Conservation (phyloP, 2,888 invertebrate genomes). For the Kryphioiulus occultus region DNA sequence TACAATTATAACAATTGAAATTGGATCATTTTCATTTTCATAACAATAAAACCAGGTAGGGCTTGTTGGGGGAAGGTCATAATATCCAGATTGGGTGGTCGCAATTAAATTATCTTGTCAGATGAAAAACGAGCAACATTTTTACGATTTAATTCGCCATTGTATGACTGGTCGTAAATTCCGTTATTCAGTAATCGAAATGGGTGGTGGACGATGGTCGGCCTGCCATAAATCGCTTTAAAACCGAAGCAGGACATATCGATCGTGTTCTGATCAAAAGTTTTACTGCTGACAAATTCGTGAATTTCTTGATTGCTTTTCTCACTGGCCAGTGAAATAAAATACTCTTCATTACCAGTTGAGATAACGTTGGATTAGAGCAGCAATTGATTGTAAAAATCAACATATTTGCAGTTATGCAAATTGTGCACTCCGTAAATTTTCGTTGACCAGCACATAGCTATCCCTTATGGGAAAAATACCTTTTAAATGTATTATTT, state of each 20-base stretch:
- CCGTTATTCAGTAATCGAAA: background rate
- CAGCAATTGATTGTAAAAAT: too few species aligned
- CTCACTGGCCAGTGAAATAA: background rate
- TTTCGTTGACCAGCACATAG: too few species aligned
- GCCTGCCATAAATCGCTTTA: background rate
- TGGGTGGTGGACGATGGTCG: background rate
- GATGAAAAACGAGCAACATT: background rate
- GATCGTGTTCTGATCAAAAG: background rate
- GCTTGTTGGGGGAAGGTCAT: too few species aligned
- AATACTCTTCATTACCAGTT: background rate
- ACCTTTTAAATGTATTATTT: too few species aligned
- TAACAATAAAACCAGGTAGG: too few species aligned
- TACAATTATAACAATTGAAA: too few species aligned
- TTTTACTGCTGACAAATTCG: background rate
- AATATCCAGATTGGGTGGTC: background rate
- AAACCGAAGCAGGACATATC: background rate
- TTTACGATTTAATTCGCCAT: background rate
- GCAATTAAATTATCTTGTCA: background rate
- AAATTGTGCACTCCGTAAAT: too few species aligned
- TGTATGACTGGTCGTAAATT: background rate
- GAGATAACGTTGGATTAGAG: background rate
- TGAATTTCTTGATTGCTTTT: background rate
- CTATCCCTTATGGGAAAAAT: too few species aligned
- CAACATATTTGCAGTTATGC: too few species aligned
- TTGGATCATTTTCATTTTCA: too few species aligned